phyloP scores from a whole-genome alignment of 2,888 invertebrate species.

The Eledona agricola region DNA sequence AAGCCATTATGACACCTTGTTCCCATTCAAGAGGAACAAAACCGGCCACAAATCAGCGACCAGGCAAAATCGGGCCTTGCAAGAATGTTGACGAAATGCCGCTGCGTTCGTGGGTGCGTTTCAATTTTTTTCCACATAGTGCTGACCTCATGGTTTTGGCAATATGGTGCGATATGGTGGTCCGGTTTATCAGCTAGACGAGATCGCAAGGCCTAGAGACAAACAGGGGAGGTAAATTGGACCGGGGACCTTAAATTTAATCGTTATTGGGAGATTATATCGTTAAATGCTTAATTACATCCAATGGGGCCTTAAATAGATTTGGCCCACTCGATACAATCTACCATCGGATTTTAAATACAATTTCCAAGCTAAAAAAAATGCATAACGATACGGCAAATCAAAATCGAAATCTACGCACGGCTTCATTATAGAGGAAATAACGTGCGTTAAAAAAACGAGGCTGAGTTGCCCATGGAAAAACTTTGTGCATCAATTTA shows the following conservation, averaged over 20 bases:
- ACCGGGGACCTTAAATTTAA: constrained; percentile 55
- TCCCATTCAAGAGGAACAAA: constrained; percentile 50
- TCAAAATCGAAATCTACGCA: no score
- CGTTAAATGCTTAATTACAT: constrained; percentile 57
- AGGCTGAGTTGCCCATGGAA: no score
- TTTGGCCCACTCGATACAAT: no score
- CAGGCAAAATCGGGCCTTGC: constrained; percentile 25
- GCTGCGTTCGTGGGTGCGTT: no score
- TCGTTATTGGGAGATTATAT: constrained; percentile 56
- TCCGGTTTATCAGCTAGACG: constrained; percentile 28
- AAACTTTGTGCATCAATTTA: no score
- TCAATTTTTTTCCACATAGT: constrained; percentile 11
- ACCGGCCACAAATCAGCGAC: constrained; percentile 31
- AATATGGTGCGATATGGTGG: constrained; percentile 32
- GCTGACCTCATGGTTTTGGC: constrained; percentile 12
- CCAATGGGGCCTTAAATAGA: constrained; percentile 48
- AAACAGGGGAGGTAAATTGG: constrained; percentile 52
- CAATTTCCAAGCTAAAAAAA: no score
- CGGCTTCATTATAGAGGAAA: no score
- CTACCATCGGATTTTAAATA: no score
- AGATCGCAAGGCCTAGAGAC: constrained; percentile 35
- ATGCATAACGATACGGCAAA: no score
- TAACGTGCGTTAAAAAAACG: no score
- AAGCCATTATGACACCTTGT: constrained; percentile 55
- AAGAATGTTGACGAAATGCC: no score